phyloP scores from a whole-genome alignment of 2,888 invertebrate genomes.

The Melieria omissa region DNA sequence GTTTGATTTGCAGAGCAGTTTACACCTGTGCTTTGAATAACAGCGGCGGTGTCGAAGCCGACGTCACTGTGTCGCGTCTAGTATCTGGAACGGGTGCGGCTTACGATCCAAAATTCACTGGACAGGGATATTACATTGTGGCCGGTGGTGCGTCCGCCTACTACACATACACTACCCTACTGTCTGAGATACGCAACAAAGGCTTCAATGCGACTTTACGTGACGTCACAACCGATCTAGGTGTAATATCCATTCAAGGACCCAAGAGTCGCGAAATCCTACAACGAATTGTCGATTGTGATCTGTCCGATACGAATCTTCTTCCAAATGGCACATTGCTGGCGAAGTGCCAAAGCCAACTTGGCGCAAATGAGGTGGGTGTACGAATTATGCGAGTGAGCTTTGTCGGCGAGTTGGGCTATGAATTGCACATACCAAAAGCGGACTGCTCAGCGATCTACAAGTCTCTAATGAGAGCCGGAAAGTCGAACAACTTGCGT shows the following conservation, averaged over 20 bases:
- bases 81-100: constrained; percentile 72
- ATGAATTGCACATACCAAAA: constrained; percentile 85
- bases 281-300: constrained; percentile 71
- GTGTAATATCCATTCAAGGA: constrained; percentile 86
- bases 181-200: constrained; percentile 77
- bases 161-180: constrained; percentile 71
- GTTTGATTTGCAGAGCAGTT: constrained; percentile 70
- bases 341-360: constrained; percentile 68
- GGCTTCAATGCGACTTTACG: constrained; percentile 79
- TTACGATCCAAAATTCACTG: constrained; percentile 76
- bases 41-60: constrained; percentile 85
- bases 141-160: constrained; percentile 83
- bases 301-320: constrained; percentile 73
- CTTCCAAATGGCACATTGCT: constrained; percentile 74
- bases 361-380: constrained; percentile 39
- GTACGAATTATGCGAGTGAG: constrained; percentile 81
- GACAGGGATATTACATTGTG: constrained; percentile 83
- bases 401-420: constrained; percentile 90
- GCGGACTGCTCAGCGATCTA: constrained; percentile 57
- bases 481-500: constrained; percentile 73
- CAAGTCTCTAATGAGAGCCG: constrained; percentile 53
- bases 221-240: constrained; percentile 82
- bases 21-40: constrained; percentile 86
- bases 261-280: constrained; percentile 72
- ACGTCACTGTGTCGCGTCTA: constrained; percentile 79